phyloP scores from a whole-genome alignment of 2,888 invertebrate species.

The Polydrusus tereticollis region DNA sequence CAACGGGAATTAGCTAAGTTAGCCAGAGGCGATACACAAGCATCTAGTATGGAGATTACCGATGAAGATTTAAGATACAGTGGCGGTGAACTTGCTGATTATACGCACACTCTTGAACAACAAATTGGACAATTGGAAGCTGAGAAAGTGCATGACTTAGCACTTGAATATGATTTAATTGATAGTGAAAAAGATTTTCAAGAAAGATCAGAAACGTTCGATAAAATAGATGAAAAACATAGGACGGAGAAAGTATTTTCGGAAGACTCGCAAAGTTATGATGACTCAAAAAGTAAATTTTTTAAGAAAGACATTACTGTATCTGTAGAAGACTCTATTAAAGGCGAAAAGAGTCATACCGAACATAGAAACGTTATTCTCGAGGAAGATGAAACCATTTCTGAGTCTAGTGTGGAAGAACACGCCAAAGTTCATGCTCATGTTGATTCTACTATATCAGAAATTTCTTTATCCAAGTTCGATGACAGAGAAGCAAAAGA shows the following conservation, averaged over 20 bases:
- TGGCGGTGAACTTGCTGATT: slow-evolving; percentile 75
- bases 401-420: slow-evolving; percentile 55
- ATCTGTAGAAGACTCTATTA: slow-evolving; percentile 57
- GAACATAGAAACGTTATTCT: slow-evolving; percentile 58
- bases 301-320: slow-evolving; percentile 58
- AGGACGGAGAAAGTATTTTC: slow-evolving; percentile 54
- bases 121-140: slow-evolving; percentile 66
- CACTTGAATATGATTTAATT: slow-evolving; percentile 59
- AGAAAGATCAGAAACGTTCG: slow-evolving; percentile 56
- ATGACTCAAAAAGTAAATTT: slow-evolving; percentile 57
- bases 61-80: slow-evolving; percentile 80
- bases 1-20: slow-evolving; percentile 66
- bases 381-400: slow-evolving; percentile 60
- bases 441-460: slow-evolving; percentile 51
- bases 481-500: slow-evolving; percentile 16
- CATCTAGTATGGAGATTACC: slow-evolving; percentile 72
- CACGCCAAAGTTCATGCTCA: slow-evolving; percentile 53
- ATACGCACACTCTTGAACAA: slow-evolving; percentile 68
- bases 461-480: slow-evolving; percentile 17
- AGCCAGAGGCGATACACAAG: slow-evolving; percentile 67
- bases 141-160: slow-evolving; percentile 67
- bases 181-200: slow-evolving; percentile 55
- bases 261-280: slow-evolving; percentile 56
- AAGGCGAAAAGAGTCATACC: slow-evolving; percentile 56
- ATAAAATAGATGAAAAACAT: slow-evolving; percentile 59